Percentiles rank a stretch among this genome's conserved stretches.
These are phyloP conservation scores for Machaerirhynchus nigripectus DNA, from an alignment of 2,113 vertebrate genomes.

Conservation along the genomic window DNA sequence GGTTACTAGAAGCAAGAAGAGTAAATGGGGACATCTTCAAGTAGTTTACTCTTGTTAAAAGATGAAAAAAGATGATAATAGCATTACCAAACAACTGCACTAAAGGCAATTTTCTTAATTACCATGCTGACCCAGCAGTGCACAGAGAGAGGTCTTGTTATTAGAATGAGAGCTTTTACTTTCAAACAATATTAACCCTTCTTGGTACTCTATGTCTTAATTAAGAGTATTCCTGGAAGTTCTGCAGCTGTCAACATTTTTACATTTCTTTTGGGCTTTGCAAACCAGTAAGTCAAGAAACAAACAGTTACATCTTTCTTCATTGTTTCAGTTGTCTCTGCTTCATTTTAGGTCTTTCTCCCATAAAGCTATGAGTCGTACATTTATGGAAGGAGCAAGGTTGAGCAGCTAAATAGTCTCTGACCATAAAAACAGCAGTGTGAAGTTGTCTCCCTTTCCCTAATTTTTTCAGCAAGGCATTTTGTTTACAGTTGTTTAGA, in stretches of 20 bases:
- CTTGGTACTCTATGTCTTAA: slow-evolving; percentile 55
- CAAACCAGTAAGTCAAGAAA: slow-evolving; percentile 3
- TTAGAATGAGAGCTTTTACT: slow-evolving; percentile 73
- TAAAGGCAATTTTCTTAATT: slow-evolving; percentile 92
- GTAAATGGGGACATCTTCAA: slow-evolving; percentile 85
- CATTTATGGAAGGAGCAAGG: not conserved
- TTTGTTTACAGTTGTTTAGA: not conserved
- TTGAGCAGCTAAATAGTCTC: not conserved
- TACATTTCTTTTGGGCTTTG: not conserved
- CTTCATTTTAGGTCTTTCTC: not conserved
- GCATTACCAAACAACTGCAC: slow-evolving; percentile 81
- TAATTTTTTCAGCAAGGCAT: not conserved
- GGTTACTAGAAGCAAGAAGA: slow-evolving; percentile 78
- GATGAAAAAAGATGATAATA: slow-evolving; percentile 82
- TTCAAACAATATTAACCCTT: slow-evolving; percentile 75
- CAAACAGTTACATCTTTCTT: not conserved
- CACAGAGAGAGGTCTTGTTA: slow-evolving; percentile 75
- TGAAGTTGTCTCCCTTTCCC: not conserved
- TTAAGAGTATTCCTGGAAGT: slow-evolving; percentile 65
- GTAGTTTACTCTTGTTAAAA: slow-evolving; percentile 87
- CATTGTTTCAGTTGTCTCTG: not conserved
- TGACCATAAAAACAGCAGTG: not conserved
- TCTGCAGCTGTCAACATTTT: slow-evolving; percentile 36
- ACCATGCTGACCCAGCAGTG: slow-evolving; percentile 78
- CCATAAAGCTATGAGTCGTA: not conserved